A percentile compares a stretch with the other conserved stretches of the same genome.
These are phyloP conservation scores for Pasiphila rectangulata DNA, from an alignment of 2,888 invertebrate species.

Conservation along the genomic window DNA sequence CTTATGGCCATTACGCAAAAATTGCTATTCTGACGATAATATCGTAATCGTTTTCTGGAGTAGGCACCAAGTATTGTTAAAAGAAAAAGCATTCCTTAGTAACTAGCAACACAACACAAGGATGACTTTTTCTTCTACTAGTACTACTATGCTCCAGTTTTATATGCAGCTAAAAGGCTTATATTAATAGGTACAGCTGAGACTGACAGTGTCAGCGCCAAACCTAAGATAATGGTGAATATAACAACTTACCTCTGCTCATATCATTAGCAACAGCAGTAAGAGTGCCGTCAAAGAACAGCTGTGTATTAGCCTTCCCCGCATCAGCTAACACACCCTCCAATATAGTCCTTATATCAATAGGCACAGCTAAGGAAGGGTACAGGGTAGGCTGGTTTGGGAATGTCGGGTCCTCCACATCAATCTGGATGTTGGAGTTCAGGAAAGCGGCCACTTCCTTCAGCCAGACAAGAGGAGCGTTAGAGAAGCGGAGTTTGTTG, in stretches of 20 bases:
- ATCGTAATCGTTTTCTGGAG: too few relatives aligned
- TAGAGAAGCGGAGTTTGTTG: slow-evolving; percentile 84
- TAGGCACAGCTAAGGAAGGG: slow-evolving; percentile 78
- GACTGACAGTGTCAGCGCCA: too few relatives aligned
- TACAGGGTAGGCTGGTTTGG: slow-evolving; percentile 77
- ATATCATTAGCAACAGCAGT: slow-evolving; percentile 87
- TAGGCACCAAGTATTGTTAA: too few relatives aligned
- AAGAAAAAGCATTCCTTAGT: too few relatives aligned
- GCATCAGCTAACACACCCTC: slow-evolving; percentile 79
- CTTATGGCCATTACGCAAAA: too few relatives aligned
- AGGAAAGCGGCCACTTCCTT: slow-evolving; percentile 85
- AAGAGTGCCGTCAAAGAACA: slow-evolving; percentile 86
- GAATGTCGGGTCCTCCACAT: slow-evolving; percentile 83
- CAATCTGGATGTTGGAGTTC: slow-evolving; percentile 82
- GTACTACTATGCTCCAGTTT: too few relatives aligned
- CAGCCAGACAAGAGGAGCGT: slow-evolving; percentile 85
- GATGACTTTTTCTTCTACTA: too few relatives aligned
- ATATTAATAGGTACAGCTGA: too few relatives aligned
- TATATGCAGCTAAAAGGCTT: too few relatives aligned
- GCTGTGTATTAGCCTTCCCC: slow-evolving; percentile 82
- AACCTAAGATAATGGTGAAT: too few relatives aligned
- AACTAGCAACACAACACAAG: too few relatives aligned
- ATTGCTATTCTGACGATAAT: too few relatives aligned
- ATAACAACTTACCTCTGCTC: slow-evolving; percentile 79
- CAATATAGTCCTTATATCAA: slow-evolving; percentile 62